Percentiles rank a stretch among this genome's conserved stretches.
Conservation (phyloP, 1,140 invertebrate species). For the Penaeus vannamei region DNA sequence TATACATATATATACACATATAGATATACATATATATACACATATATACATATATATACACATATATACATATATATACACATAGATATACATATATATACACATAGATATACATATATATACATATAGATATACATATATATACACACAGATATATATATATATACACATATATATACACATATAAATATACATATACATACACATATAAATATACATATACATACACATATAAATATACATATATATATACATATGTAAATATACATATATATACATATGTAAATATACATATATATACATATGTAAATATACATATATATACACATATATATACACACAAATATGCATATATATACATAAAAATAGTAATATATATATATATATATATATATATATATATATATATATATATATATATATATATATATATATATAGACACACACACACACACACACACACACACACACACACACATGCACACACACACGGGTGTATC, state of each 20-base stretch:
- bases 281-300: constrained; percentile 4
- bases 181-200: constrained; percentile 7
- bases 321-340: constrained; percentile 13
- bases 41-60: background rate
- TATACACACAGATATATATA: too few species aligned
- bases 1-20: background rate
- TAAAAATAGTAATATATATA: too few species aligned
- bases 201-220: constrained; percentile 7
- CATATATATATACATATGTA: constrained; percentile 16
- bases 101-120: too few species aligned
- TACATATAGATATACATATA: constrained; percentile 7
- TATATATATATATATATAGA: too few species aligned
- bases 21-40: background rate
- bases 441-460: constrained; percentile 11
- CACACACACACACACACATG: constrained; percentile 11
- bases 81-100: too few species aligned
- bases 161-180: constrained; percentile 14
- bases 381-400: too few species aligned
- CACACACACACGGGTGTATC: constrained; percentile 10
- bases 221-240: constrained; percentile 8
- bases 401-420: constrained; percentile 16
- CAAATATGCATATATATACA: too few species aligned
- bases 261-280: constrained; percentile 5
- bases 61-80: background rate
- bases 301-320: constrained; percentile 4